Evolutionary conservation across 2,113 vertebrate species (phyloP).

Genomic region (Petaurus breviceps): DNA sequence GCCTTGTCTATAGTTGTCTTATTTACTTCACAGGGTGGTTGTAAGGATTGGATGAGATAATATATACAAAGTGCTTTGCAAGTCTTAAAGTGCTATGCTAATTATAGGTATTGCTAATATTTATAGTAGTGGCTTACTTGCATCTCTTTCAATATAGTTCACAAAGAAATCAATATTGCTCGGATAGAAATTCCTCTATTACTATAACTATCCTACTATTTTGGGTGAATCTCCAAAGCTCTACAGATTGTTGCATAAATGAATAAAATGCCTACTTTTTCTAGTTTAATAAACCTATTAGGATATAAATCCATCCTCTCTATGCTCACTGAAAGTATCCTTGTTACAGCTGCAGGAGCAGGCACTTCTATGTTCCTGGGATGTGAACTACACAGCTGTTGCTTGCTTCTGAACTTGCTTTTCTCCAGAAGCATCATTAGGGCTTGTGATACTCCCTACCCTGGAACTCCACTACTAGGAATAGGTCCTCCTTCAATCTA

Average conservation of each 20-base stretch:
- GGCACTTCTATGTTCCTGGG: background rate
- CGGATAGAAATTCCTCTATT: background rate
- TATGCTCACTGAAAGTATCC: background rate
- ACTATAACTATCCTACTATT: background rate
- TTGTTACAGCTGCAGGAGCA: background rate
- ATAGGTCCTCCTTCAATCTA: background rate
- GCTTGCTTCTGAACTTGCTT: background rate
- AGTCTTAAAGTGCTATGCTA: background rate
- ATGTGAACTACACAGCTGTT: background rate
- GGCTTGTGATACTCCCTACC: background rate
- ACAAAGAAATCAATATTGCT: background rate
- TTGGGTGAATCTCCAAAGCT: background rate
- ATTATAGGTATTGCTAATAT: background rate
- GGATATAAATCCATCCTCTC: background rate
- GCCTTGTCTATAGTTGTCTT: background rate
- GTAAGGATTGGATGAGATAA: background rate
- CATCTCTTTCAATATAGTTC: background rate
- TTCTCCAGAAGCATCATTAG: background rate
- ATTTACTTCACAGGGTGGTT: background rate
- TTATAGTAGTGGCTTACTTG: background rate
- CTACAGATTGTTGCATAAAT: background rate
- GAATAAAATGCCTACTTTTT: background rate
- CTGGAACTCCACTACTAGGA: background rate
- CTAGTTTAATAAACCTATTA: background rate
- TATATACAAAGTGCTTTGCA: background rate